A percentile compares a stretch with the other conserved stretches of the same genome.
These are phyloP conservation scores for human DNA, from an alignment of 2,113 vertebrate genomes.

Conservation along the genomic window DNA sequence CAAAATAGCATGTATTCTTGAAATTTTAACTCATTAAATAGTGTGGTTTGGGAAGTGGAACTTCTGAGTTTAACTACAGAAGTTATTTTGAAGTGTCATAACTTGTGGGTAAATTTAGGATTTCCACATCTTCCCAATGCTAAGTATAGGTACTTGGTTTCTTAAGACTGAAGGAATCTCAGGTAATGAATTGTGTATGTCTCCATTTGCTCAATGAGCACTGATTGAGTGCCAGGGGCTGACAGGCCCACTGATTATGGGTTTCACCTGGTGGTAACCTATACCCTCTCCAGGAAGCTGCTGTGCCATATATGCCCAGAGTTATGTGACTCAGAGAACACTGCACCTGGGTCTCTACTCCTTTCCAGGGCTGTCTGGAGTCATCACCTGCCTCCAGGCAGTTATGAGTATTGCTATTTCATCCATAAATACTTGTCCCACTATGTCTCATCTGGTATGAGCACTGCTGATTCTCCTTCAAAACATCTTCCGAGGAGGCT, in stretches of 20 bases:
- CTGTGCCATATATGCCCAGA: background rate
- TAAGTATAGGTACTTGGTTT: background rate
- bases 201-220: background rate
- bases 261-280: background rate
- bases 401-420: background rate
- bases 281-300: background rate
- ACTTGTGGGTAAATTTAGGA: background rate
- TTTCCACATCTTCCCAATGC: background rate
- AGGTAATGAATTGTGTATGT: background rate
- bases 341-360: rapidly evolving
- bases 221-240: background rate
- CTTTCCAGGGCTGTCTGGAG: background rate
- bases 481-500: background rate
- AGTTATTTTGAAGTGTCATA: background rate
- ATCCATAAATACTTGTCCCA: background rate
- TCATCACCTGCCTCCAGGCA: background rate
- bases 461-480: background rate
- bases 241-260: background rate
- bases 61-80: background rate
- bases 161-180: background rate
- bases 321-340: rapidly evolving
- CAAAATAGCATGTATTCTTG: constrained; percentile 68
- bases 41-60: constrained; percentile 75
- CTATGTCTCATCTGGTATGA: background rate
- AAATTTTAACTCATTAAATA: constrained; percentile 76